phyloP scores from a whole-genome alignment of 30 jellyfish, hydroid and myxozoan species.

The Aurelia sp. region DNA sequence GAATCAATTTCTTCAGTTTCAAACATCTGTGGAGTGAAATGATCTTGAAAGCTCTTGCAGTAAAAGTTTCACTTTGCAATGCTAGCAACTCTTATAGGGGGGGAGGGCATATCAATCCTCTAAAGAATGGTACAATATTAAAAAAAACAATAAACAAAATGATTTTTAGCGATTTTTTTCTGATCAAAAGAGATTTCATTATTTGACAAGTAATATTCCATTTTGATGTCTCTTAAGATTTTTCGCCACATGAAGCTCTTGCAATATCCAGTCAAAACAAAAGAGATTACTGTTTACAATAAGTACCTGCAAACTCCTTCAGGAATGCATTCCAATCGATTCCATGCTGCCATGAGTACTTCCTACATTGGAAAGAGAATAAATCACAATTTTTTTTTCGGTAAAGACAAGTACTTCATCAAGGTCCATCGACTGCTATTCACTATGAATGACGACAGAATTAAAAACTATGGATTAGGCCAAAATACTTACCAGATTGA shows the following conservation, averaged over 20 bases:
- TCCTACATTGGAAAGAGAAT: constrained; percentile 52
- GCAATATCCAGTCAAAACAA: background rate
- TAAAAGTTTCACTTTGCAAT: too few species aligned
- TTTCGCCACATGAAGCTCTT: too few species aligned
- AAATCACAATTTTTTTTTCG: background rate
- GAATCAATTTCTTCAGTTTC: constrained; percentile 89
- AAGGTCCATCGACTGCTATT: too few species aligned
- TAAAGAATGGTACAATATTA: too few species aligned
- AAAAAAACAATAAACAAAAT: background rate
- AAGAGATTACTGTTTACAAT: background rate
- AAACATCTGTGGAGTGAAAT: constrained; percentile 61
- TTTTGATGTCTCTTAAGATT: too few species aligned
- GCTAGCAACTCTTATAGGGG: too few species aligned
- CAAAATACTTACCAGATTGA: constrained; percentile 80
- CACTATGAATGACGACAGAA: too few species aligned
- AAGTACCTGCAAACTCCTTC: constrained; percentile 99
- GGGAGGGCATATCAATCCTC: too few species aligned
- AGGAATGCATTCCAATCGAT: constrained; percentile 95
- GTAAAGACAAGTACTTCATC: background rate
- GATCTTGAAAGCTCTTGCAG: too few species aligned
- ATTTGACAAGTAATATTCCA: too few species aligned
- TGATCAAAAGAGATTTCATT: too few species aligned
- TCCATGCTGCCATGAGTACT: constrained; percentile 99
- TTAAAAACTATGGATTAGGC: too few species aligned
- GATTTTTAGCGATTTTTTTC: background rate